Conservation (phyloP, 2,797 vertebrate genomes). For the Mus caroli region DNA sequence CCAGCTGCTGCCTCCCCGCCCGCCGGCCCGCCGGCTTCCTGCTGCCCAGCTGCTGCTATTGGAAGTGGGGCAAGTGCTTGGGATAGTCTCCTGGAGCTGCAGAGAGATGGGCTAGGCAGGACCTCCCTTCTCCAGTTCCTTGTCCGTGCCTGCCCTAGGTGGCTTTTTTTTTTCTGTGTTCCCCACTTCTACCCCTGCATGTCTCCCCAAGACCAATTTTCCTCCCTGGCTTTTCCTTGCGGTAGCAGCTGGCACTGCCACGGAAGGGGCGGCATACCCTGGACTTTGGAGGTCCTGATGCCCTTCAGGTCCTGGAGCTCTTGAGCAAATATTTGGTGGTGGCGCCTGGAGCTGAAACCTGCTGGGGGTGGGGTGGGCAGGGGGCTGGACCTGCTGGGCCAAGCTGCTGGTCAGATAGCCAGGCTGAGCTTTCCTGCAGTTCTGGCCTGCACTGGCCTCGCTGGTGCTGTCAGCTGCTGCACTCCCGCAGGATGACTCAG, state of each 20-base stretch:
- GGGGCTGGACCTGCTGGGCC: conserved; percentile 46
- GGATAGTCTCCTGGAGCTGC: not conserved
- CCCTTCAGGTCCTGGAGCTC: conserved; percentile 80
- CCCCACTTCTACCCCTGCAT: not conserved
- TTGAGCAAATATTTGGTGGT: conserved; percentile 84
- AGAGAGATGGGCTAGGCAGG: not conserved
- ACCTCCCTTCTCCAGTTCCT: not conserved
- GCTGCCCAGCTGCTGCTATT: not conserved
- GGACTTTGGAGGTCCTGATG: conserved; percentile 76
- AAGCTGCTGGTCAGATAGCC: not conserved
- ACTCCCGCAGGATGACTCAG: conserved; percentile 84
- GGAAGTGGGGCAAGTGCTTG: not conserved
- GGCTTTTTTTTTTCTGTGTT: not conserved
- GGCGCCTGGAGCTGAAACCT: conserved; percentile 63
- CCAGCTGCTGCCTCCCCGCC: not conserved
- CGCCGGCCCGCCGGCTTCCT: not conserved
- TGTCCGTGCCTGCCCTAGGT: not conserved
- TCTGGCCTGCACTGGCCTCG: not conserved
- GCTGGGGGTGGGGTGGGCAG: conserved; percentile 41
- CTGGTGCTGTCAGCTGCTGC: not conserved
- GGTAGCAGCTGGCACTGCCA: conserved; percentile 12
- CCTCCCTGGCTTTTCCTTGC: conserved; percentile 25
- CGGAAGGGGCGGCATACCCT: conserved; percentile 68
- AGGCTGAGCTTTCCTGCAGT: not conserved
- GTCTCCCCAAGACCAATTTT: conserved; percentile 14